Conservation (phyloP, 2,113 vertebrate genomes). For the Oncorhynchus nerka region DNA sequence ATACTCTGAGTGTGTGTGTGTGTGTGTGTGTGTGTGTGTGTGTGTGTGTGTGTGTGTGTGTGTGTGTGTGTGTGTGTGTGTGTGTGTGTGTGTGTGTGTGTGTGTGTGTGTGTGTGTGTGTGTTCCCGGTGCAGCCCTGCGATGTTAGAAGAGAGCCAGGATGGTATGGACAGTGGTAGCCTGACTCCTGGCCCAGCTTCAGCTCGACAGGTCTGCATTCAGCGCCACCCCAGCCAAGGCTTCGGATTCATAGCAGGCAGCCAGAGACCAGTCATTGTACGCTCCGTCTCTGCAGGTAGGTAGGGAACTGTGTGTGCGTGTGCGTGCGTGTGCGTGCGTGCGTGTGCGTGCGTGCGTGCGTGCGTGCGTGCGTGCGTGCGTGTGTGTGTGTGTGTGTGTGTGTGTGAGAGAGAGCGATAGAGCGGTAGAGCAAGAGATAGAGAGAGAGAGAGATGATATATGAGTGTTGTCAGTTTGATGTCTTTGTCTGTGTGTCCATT, state of each 20-base stretch:
- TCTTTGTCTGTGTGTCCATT: neutral
- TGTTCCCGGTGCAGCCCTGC: constrained; percentile 79
- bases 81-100: constrained; percentile 5
- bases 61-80: constrained; percentile 7
- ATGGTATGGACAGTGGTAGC: constrained; percentile 95
- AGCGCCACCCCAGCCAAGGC: constrained; percentile 85
- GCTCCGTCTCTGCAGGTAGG: constrained; percentile 89
- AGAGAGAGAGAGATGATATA: too few species aligned
- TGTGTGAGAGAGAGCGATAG: neutral
- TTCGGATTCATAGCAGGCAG: constrained; percentile 96
- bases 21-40: neutral
- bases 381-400: constrained; percentile 6
- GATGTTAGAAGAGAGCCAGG: constrained; percentile 85
- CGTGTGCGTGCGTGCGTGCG: constrained; percentile 6
- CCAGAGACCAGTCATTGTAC: constrained; percentile 90
- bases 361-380: constrained; percentile 3
- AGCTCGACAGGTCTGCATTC: constrained; percentile 89
- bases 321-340: neutral
- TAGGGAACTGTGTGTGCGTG: constrained; percentile 6
- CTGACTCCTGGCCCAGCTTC: constrained; percentile 86
- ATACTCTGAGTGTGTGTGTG: neutral
- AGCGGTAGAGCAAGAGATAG: too few species aligned
- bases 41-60: constrained; percentile 3
- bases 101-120: neutral
- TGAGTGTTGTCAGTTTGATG: too few species aligned